Evolutionary conservation across 1,140 invertebrate genomes (phyloP), one percentile per base, ranked within the genome.

Genomic region (Pemphigus obesinymphae): DNA sequence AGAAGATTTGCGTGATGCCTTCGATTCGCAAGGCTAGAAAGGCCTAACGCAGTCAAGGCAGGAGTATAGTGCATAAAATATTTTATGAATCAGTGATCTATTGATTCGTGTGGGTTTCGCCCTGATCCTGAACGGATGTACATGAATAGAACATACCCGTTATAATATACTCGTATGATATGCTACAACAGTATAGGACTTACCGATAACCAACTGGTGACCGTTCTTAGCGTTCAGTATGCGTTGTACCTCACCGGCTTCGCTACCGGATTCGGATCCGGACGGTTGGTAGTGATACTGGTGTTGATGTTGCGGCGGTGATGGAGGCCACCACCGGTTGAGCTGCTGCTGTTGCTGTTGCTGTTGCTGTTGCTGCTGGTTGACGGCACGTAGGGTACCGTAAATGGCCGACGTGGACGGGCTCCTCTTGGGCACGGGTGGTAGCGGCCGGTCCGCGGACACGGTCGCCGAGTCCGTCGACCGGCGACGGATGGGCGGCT

Each of bases 251-350:
- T 85, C 85, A 1, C 85, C 85, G 13, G 85, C 85, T 55, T 85
- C 85, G 48, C 85, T 85, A 66, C 85, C 85, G n/a, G 84, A 85
- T 75, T 85, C 85, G 11, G 83, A 83, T 26, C 84, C 85, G 4
- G 84, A 84, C 68, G 83, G 83, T 23, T 83, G 82, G 37, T 82
- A 72, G 55, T 80, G 76, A n/a, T n/a, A n/a, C 17, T 73, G 83
- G 66, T 48, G 80, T 29, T 43, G 78, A 40, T 29, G 83, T 34
- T 37, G 82, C 63, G 70, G 68, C 40, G 68, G 26, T 37, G 68
- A 70, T 7, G 70, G 45, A 4, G 76, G 80, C 78, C 53, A 82
- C 45, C 72, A 82, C 10, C 53, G 83, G 61, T 34, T 73, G 66
- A 82, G 80, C 34, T 34, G 29, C 5, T 53, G 50, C 53, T 55